These are phyloP conservation scores for Bombus breviceps DNA, from an alignment of 1,140 invertebrate species.

Conservation along the genomic window DNA sequence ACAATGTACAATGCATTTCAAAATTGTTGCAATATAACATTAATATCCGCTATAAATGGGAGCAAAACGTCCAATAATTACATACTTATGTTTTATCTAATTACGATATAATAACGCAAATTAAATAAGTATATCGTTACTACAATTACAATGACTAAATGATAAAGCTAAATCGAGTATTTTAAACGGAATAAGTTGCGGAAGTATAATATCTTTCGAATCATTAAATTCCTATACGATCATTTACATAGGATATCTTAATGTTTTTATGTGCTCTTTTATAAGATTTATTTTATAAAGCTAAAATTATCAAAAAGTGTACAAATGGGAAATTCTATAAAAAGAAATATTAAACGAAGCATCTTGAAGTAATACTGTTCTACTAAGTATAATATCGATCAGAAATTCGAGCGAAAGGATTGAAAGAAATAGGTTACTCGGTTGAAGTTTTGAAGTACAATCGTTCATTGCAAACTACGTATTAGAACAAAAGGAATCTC, in stretches of 20 bases:
- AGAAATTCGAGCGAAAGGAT: not conserved
- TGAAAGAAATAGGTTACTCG: not conserved
- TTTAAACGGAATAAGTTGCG: not conserved
- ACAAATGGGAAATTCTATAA: not conserved
- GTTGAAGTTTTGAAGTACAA: not conserved
- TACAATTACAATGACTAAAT: not conserved
- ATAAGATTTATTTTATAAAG: too few relatives aligned
- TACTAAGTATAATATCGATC: not conserved
- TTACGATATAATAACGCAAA: not conserved
- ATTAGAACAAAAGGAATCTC: conserved; percentile 1
- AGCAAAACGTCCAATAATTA: not conserved
- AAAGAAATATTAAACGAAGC: not conserved
- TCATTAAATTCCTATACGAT: too few relatives aligned
- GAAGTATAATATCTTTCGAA: too few relatives aligned
- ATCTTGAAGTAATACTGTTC: not conserved
- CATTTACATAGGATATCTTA: not conserved
- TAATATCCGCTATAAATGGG: not conserved
- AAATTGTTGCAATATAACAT: conserved; percentile 5
- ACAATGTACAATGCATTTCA: not conserved
- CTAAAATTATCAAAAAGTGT: too few relatives aligned
- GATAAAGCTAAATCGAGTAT: not conserved
- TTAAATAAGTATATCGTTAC: not conserved
- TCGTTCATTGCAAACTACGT: not conserved
- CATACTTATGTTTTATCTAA: not conserved
- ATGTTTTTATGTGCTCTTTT: too few relatives aligned